Evolutionary conservation across 2,888 invertebrate genomes (phyloP).

Genomic region (Rhagonycha lutea): DNA sequence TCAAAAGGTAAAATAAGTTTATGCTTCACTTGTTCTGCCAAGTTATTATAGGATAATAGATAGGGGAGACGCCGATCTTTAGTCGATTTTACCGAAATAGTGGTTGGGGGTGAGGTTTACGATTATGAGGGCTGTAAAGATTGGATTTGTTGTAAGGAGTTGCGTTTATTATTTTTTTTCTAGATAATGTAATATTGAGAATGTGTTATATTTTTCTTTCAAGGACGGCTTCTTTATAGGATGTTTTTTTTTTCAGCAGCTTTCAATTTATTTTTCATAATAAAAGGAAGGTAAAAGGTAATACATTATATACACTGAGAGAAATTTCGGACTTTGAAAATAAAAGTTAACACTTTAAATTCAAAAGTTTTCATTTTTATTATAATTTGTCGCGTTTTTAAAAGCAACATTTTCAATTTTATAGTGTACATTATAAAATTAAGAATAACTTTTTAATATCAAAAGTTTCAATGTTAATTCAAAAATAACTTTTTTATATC

Average conservation of each 20-base stretch:
- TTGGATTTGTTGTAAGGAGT: conserved; percentile 32
- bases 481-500: too few species aligned
- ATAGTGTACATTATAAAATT: too few species aligned
- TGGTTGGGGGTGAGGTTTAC: conserved; percentile 43
- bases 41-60: conserved; percentile 53
- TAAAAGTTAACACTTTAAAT: too few species aligned
- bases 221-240: background rate
- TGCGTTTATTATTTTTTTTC: conserved; percentile 8
- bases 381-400: too few species aligned
- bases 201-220: background rate
- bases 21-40: conserved; percentile 52
- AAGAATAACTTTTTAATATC: too few species aligned
- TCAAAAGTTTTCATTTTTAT: too few species aligned
- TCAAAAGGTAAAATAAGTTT: conserved; percentile 41
- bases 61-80: conserved; percentile 39
- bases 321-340: too few species aligned
- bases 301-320: too few species aligned
- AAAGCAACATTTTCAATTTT: too few species aligned
- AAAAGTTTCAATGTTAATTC: too few species aligned
- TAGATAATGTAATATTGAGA: background rate
- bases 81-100: conserved; percentile 30
- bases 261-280: background rate
- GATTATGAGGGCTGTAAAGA: conserved; percentile 39
- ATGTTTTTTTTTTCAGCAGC: background rate
- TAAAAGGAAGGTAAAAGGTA: background rate